Evolutionary conservation across 1,140 invertebrate genomes (phyloP), one percentile per base, ranked within the genome.

Genomic region (Triops cancriformis): DNA sequence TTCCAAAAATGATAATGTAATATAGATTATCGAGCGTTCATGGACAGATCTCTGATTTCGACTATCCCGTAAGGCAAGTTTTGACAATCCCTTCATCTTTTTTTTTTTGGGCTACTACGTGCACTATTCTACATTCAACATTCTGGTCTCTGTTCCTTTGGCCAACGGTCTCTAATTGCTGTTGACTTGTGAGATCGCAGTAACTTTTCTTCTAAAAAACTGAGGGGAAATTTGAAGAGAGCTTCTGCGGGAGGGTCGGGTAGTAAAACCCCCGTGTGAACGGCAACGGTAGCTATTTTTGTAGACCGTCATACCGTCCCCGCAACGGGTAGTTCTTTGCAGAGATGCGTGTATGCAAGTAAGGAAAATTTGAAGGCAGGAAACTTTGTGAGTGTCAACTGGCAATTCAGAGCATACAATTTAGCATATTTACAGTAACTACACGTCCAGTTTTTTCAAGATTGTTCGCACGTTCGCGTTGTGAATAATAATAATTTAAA

Each of bases 151-250:
- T 64, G 6, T 0, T 64, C 7, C 23, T 64, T 64, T n/a, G 51
- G 31, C 31, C 51, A 64, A 64, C 51, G 10, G 23, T 64, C 51
- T 9, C 23, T 23, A 64, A 64, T 64, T 64, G 51, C 51, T 64
- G 51, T 23, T 64, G 51, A 64, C 51, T 64, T 64, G 51, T 64
- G 51, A 64, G 51, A 64, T 64, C 51, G 51, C 51, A 64, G 51
- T 64, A 64, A 64, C n/a, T 64, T 64, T 64, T 64, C 51, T 64
- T 64, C 51, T 10, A 9, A 18, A 64, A 64, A 18, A n/a, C 18
- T 64, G 51, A 14, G 51, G 51, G 23, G 23, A 23, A 64, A 37
- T 37, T 37, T 64, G 51, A 64, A 64, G 51, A 64, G 51, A 64
- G 51, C 51, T 64, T 64, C 51, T 64, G 51, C 51, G 51, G 2